Percentiles rank a stretch among this genome's conserved stretches.
phyloP scores from a whole-genome alignment of 2,797 vertebrate genomes.

The Sebastes reedi region DNA sequence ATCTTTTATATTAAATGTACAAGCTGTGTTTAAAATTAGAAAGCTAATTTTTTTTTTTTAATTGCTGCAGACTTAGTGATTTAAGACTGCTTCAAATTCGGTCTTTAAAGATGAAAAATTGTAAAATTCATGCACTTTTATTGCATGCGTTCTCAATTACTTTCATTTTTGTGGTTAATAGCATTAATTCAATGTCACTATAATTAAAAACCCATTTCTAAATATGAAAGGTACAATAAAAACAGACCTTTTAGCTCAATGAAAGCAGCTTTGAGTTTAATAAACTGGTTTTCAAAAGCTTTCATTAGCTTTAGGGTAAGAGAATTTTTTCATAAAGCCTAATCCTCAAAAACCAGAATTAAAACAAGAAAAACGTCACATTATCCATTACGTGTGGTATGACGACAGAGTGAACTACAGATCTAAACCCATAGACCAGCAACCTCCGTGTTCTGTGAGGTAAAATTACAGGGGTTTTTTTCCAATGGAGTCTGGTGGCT shows the following conservation, averaged over 20 bases:
- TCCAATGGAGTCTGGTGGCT: no score
- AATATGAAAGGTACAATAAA: neutral
- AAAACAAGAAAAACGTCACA: neutral
- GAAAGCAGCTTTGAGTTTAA: neutral
- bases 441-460: no score
- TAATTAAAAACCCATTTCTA: neutral
- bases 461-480: no score
- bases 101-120: neutral
- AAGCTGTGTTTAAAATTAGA: neutral
- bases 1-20: neutral
- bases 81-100: neutral
- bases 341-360: neutral
- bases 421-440: neutral
- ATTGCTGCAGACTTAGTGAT: neutral
- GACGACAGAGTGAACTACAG: neutral
- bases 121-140: neutral
- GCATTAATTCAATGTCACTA: conserved; percentile 4
- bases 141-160: neutral
- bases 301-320: neutral
- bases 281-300: conserved; percentile 5
- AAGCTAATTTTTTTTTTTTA: neutral
- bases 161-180: neutral
- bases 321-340: neutral
- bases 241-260: neutral
- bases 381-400: neutral